Conservation (phyloP, 2,113 vertebrate genomes). For the Egretta garzetta region DNA sequence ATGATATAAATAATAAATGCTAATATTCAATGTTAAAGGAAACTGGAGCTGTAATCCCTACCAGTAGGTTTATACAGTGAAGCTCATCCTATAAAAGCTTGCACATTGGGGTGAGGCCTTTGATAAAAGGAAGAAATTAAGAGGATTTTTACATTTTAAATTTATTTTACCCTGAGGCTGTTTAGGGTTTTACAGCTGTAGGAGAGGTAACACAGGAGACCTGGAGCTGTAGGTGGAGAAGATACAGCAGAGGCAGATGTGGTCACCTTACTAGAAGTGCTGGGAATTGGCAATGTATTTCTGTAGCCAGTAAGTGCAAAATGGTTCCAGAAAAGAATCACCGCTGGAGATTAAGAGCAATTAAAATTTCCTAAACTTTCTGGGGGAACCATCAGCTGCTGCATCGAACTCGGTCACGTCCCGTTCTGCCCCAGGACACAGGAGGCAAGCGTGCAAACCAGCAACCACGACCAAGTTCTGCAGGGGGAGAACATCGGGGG, state of each 20-base stretch:
- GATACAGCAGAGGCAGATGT: neutral
- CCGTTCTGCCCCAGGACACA: neutral
- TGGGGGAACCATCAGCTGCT: neutral
- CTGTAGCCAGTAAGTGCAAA: neutral
- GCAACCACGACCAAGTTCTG: rapidly evolving
- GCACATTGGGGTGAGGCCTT: neutral
- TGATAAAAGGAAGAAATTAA: neutral
- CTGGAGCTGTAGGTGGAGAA: neutral
- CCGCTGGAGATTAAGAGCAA: neutral
- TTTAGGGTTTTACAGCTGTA: neutral
- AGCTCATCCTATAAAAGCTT: neutral
- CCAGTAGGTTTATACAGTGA: neutral
- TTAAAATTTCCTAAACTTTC: neutral
- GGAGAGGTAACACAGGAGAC: neutral
- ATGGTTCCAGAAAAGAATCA: neutral
- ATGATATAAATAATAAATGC: neutral
- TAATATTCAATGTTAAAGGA: neutral
- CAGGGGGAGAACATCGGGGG: rapidly evolving
- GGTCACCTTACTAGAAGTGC: neutral
- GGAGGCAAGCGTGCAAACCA: neutral
- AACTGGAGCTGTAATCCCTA: neutral
- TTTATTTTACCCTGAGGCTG: neutral
- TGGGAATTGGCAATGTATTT: neutral
- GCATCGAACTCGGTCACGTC: neutral
- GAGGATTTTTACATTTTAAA: neutral